Conservation (phyloP, 2,113 vertebrate species). For the Crotalus tigris region DNA sequence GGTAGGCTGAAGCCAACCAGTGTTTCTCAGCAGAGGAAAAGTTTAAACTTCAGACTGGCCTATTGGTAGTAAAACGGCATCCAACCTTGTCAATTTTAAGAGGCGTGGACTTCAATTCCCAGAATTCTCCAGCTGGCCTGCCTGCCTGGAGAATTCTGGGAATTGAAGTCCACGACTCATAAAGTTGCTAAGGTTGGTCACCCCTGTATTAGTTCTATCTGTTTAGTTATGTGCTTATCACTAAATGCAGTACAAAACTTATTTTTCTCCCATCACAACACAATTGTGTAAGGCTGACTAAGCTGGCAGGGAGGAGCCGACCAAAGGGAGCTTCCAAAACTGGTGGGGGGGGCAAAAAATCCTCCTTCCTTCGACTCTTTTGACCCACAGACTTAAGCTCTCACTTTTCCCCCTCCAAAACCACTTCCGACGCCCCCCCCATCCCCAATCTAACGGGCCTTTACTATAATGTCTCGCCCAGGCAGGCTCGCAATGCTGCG, state of each 20-base stretch:
- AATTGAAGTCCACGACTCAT: not conserved
- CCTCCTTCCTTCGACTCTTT: not conserved
- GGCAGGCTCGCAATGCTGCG: not conserved
- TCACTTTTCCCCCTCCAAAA: not conserved
- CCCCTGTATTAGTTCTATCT: not conserved
- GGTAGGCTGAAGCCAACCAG: not conserved
- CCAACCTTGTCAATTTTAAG: not conserved
- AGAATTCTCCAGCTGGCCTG: not conserved
- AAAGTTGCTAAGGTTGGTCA: not conserved
- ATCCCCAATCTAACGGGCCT: not conserved
- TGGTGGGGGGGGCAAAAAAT: not conserved
- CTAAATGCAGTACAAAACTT: not conserved
- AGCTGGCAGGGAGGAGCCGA: not conserved
- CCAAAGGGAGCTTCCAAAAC: not conserved
- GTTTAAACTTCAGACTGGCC: not conserved
- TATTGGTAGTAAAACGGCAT: not conserved
- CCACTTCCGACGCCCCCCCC: not conserved
- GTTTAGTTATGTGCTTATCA: not conserved
- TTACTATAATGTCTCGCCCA: not conserved
- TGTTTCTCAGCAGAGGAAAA: not conserved
- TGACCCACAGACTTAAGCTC: not conserved
- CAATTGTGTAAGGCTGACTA: not conserved
- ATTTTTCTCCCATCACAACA: not conserved
- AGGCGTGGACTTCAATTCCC: not conserved
- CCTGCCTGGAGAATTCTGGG: not conserved